phyloP scores from a whole-genome alignment of 2,113 vertebrate genomes.

The Megalops atlanticus region DNA sequence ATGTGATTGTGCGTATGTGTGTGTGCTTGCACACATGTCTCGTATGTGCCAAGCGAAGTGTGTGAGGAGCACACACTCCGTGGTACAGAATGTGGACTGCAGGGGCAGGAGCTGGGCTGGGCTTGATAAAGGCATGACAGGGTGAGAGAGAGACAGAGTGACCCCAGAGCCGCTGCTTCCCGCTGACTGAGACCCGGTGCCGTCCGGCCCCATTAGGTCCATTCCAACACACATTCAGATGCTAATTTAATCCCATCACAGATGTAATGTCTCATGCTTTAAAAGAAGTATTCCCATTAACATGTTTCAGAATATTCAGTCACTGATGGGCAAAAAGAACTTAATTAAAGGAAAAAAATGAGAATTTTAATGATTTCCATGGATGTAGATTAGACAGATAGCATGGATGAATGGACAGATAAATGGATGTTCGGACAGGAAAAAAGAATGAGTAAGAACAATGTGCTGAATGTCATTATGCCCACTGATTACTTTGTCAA shows the following conservation, averaged over 20 bases:
- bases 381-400: constrained; percentile 23
- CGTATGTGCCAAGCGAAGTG: neutral
- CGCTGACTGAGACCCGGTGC: constrained; percentile 65
- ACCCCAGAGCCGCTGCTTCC: constrained; percentile 42
- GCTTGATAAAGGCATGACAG: constrained; percentile 8
- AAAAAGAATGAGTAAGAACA: neutral
- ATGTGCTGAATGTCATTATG: constrained; percentile 7
- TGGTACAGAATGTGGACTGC: no score
- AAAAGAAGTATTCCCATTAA: constrained; percentile 65
- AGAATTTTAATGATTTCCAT: constrained; percentile 38
- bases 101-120: no score
- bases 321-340: constrained; percentile 61
- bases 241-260: constrained; percentile 69
- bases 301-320: constrained; percentile 69
- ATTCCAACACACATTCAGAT: constrained; percentile 61
- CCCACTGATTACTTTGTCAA: neutral
- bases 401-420: neutral
- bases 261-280: constrained; percentile 70
- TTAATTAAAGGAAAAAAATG: constrained; percentile 69
- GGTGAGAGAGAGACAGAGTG: constrained; percentile 52
- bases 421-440: neutral
- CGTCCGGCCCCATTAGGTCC: constrained; percentile 66
- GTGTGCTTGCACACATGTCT: no score
- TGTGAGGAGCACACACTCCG: neutral
- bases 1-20: no score